Conservation (phyloP, 2,888 invertebrate genomes). For the Stratiomys singularior region DNA sequence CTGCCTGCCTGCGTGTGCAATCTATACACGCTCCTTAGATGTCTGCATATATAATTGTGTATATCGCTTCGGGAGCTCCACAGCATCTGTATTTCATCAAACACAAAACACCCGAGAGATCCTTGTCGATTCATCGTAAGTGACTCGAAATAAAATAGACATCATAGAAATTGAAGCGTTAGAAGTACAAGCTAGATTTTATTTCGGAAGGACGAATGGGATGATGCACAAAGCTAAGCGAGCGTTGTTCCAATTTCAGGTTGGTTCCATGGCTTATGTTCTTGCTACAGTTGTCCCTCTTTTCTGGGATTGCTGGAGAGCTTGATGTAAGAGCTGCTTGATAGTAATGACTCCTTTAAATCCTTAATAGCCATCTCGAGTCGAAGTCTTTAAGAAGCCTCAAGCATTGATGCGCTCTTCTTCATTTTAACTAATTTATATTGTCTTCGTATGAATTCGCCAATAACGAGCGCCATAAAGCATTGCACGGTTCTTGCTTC, state of each 20-base stretch:
- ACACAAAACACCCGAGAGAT: not conserved
- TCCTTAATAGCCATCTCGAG: not conserved
- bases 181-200: conserved; percentile 11
- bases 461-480: no score
- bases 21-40: not conserved
- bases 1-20: not conserved
- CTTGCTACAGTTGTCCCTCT: not conserved
- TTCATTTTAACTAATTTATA: not conserved
- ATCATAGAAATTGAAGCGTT: conserved; percentile 20
- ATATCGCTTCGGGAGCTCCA: not conserved
- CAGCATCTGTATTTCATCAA: conserved; percentile 16
- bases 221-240: not conserved
- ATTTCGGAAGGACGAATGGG: not conserved
- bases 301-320: not conserved
- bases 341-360: not conserved
- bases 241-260: not conserved
- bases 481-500: no score
- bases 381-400: not conserved
- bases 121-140: conserved; percentile 8
- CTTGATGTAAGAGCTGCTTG: not conserved
- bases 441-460: not conserved
- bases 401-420: conserved; percentile 4
- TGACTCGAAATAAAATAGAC: conserved; percentile 15
- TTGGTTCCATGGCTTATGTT: not conserved
- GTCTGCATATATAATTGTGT: not conserved